These are phyloP conservation scores for Silurus meridionalis DNA, from an alignment of 2,113 vertebrate genomes.

Conservation along the genomic window DNA sequence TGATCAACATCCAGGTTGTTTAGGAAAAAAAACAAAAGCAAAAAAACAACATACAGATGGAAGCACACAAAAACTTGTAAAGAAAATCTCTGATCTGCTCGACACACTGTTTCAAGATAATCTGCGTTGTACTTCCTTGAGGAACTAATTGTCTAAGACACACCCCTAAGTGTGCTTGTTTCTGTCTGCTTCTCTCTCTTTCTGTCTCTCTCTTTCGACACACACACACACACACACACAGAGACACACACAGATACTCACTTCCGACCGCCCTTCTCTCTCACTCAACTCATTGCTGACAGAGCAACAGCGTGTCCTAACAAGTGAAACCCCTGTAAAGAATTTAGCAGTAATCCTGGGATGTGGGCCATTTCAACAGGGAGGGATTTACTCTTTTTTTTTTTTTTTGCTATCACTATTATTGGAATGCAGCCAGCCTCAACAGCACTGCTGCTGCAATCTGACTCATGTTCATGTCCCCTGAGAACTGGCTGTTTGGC, in stretches of 20 bases:
- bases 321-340: conserved; percentile 75
- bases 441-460: conserved; percentile 50
- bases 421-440: conserved; percentile 69
- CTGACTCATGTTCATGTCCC: conserved; percentile 35
- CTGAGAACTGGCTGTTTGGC: neutral
- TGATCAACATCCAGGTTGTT: conserved; percentile 57
- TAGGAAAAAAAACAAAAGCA: no score
- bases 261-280: conserved; percentile 35
- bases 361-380: conserved; percentile 66
- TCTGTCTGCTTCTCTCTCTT: conserved; percentile 52
- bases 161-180: conserved; percentile 68
- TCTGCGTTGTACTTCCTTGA: conserved; percentile 78
- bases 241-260: conserved; percentile 26
- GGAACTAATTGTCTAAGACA: conserved; percentile 79
- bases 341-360: conserved; percentile 72
- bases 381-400: conserved; percentile 66
- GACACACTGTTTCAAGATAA: conserved; percentile 69
- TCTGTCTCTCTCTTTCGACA: conserved; percentile 49
- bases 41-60: neutral
- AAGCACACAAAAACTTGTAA: conserved; percentile 49
- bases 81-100: conserved; percentile 52
- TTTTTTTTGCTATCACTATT: conserved; percentile 54
- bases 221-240: conserved; percentile 25
- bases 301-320: conserved; percentile 71
- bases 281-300: conserved; percentile 64